These are phyloP conservation scores for Calephelis virginiensis DNA, from an alignment of 1,140 invertebrate genomes.

Conservation along the genomic window DNA sequence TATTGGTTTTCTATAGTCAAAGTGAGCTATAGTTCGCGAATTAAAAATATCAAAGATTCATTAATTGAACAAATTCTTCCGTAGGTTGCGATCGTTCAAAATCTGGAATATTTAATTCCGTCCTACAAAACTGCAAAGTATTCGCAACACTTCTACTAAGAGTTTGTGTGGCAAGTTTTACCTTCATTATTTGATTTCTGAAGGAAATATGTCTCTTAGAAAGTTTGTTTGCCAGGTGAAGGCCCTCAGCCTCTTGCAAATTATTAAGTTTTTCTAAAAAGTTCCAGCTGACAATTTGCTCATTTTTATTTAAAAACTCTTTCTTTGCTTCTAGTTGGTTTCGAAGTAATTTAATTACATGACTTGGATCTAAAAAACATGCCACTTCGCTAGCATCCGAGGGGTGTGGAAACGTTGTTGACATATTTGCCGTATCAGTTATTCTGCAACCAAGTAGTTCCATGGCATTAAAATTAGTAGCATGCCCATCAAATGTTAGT, in stretches of 20 bases:
- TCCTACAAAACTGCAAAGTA: conserved; percentile 26
- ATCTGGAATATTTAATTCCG: conserved; percentile 14
- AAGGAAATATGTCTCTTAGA: conserved; percentile 31
- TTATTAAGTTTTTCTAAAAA: conserved; percentile 26
- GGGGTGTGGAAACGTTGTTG: conserved; percentile 33
- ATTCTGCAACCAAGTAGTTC: conserved; percentile 34
- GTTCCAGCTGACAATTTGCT: conserved; percentile 25
- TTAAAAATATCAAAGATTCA: conserved; percentile 39
- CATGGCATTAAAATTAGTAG: conserved; percentile 29
- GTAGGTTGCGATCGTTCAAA: conserved; percentile 29
- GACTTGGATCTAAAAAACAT: conserved; percentile 29
- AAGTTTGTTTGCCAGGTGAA: conserved; percentile 35
- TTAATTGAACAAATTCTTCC: conserved; percentile 25
- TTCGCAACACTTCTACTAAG: conserved; percentile 32
- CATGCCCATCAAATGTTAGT: conserved; percentile 36
- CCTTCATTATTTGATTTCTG: conserved; percentile 38
- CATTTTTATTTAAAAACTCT: conserved; percentile 24
- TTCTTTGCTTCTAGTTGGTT: conserved; percentile 3
- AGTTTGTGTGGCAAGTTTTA: conserved; percentile 35
- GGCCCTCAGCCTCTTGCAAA: conserved; percentile 26
- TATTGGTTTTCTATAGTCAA: conserved; percentile 26
- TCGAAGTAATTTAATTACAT: conserved; percentile 29
- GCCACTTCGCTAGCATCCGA: conserved; percentile 19
- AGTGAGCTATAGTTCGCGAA: conserved; percentile 19
- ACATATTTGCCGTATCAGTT: conserved; percentile 20